These are phyloP conservation scores for Melanostoma mellinum DNA, from an alignment of 2,888 invertebrate genomes.

Conservation along the genomic window DNA sequence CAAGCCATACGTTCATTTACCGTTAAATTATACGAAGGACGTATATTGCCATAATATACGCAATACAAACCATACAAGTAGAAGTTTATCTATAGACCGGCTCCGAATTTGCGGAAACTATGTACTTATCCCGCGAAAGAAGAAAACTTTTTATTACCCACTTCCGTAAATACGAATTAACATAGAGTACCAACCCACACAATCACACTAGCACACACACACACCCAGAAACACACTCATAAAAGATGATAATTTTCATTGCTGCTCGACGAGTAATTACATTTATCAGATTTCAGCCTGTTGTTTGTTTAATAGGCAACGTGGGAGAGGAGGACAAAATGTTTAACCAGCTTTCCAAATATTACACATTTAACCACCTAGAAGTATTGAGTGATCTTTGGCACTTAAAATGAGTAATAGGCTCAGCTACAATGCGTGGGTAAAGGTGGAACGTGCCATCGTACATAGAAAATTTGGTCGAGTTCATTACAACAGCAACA, in stretches of 20 bases:
- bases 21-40: constrained; percentile 50
- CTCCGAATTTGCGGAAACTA: constrained; percentile 23
- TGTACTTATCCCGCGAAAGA: constrained; percentile 23
- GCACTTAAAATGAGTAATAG: constrained; percentile 62
- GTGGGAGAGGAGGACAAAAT: background rate
- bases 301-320: constrained; percentile 1
- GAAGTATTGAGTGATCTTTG: constrained; percentile 57
- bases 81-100: background rate
- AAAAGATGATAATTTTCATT: constrained; percentile 57
- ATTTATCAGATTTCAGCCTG: constrained; percentile 46
- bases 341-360: constrained; percentile 17
- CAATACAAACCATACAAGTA: background rate
- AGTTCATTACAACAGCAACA: constrained; percentile 52
- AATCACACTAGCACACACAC: background rate
- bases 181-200: background rate
- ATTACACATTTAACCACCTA: constrained; percentile 32
- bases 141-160: constrained; percentile 37
- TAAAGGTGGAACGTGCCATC: constrained; percentile 7
- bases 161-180: constrained; percentile 18
- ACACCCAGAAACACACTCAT: background rate
- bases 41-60: constrained; percentile 23
- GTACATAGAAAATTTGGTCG: constrained; percentile 13
- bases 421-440: background rate
- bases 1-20: constrained; percentile 61
- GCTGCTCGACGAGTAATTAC: constrained; percentile 56